A percentile compares a stretch with the other conserved stretches of the same genome.
Conservation (phyloP, 2,113 vertebrate species). For the Mustela lutreola region DNA sequence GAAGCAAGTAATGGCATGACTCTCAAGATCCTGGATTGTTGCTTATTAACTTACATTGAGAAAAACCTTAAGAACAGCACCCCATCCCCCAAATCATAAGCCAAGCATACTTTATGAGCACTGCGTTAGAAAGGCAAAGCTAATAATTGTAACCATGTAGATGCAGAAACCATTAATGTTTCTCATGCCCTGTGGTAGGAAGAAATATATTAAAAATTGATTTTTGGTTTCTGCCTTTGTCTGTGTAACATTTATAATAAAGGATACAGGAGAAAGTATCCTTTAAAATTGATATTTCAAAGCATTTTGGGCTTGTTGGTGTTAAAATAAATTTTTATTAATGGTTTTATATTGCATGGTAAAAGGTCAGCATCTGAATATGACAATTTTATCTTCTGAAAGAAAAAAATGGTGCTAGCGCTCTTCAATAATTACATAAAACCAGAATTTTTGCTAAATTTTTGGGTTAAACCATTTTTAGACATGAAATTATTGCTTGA, state of each 20-base stretch:
- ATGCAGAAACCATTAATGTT: conserved; percentile 87
- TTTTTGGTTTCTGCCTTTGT: conserved; percentile 89
- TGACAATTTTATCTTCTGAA: conserved; percentile 85
- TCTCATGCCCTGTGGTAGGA: conserved; percentile 88
- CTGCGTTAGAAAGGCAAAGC: conserved; percentile 75
- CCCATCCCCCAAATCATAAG: conserved; percentile 59
- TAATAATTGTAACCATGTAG: conserved; percentile 84
- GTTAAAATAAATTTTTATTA: conserved; percentile 88
- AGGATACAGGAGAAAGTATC: conserved; percentile 85
- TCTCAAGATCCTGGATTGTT: conserved; percentile 80
- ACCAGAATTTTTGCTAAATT: conserved; percentile 77
- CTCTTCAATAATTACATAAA: conserved; percentile 85
- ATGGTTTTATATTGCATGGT: conserved; percentile 85
- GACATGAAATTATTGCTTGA: conserved; percentile 56
- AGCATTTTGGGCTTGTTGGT: conserved; percentile 85
- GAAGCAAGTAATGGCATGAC: conserved; percentile 80
- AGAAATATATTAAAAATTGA: conserved; percentile 92
- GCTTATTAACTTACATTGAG: conserved; percentile 84
- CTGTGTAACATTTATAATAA: conserved; percentile 90
- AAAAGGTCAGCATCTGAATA: conserved; percentile 88
- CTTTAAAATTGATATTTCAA: conserved; percentile 88
- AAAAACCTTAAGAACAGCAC: conserved; percentile 74
- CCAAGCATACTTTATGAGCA: conserved; percentile 71
- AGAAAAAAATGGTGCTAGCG: conserved; percentile 76
- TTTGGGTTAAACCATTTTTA: conserved; percentile 76